Percentiles rank a stretch among this genome's conserved stretches.
phyloP scores from a whole-genome alignment of 2,888 invertebrate species.

The Aphrophora alni region DNA sequence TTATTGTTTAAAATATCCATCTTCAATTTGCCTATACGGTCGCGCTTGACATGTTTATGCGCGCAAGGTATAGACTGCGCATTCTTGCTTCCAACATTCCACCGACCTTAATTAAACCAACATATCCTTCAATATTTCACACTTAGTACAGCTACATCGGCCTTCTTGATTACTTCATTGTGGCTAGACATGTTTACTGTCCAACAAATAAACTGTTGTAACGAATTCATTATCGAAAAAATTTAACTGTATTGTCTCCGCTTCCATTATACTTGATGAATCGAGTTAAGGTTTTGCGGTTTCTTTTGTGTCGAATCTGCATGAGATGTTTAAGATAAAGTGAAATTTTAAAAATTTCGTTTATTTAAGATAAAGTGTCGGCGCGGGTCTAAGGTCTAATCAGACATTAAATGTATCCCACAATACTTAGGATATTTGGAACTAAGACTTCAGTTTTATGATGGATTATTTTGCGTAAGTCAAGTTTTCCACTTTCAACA shows the following conservation, averaged over 20 bases:
- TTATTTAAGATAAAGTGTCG: too few relatives aligned
- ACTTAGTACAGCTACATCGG: neutral
- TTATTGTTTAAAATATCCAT: neutral
- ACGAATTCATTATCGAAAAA: neutral
- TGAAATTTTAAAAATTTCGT: too few relatives aligned
- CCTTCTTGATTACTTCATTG: slow-evolving; percentile 2
- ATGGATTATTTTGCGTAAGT: too few relatives aligned
- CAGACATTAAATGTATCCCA: too few relatives aligned
- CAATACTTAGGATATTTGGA: too few relatives aligned
- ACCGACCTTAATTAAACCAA: neutral
- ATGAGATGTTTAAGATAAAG: too few relatives aligned
- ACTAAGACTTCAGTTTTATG: too few relatives aligned
- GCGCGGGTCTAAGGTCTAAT: too few relatives aligned
- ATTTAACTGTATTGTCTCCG: neutral
- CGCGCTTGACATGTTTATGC: neutral
- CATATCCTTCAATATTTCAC: neutral
- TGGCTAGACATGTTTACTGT: neutral
- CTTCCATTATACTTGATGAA: too few relatives aligned
- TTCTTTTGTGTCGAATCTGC: too few relatives aligned
- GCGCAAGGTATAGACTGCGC: neutral
- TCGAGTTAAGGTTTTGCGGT: too few relatives aligned
- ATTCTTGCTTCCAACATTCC: neutral
- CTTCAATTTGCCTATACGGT: neutral
- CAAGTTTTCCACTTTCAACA: too few relatives aligned
- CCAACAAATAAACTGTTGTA: neutral